Base-by-base conservation (phyloP, 2,113 vertebrate genomes). In the Ahaetulla prasina region DNA sequence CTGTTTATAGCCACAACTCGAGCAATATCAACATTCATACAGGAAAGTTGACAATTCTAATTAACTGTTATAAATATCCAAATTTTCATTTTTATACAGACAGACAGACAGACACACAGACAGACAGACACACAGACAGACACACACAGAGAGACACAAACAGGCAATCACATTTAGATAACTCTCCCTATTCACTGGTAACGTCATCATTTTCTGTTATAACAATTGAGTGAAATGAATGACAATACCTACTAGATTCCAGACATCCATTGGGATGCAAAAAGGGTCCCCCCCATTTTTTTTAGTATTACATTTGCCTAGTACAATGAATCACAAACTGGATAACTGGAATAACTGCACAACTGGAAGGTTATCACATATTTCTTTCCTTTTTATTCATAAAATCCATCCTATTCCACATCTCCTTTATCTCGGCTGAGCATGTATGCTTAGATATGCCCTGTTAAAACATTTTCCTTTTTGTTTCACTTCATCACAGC, bases 401-500 rank as follows among this genome's bases (percentile, higher is more conserved):
- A 92, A 89, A 89, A 89, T 85, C 3, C 74, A 92, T 60, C 74
- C 92, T 57, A 50, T 85, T 47, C 2, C 30, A 85, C 53, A 85
- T 92, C 74, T 50, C 60, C 53, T 89, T 89, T 89, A 89, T 89
- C 92, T 85, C 27, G 2, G 57, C 85, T 92, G 74, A 43, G 35
- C 74, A 60, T 85, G 87, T 54, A 92, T 89, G 88, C 43, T 85
- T 85, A 85, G 53, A 89, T 85, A 92, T 35, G 53, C 30, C 35
- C 60, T 89, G 74, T 57, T 89, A 85, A 60, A 85, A 47, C 43
- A 92, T 85, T 89, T 60, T 35, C 88, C 30, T 60, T 84, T 89
- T 85, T 92, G 88, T 92, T 85, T 89, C 92, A 92, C 88, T 92
- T 89, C 88, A 92, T 92, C 92, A 89, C 53, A 60, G 49, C 30